phyloP scores from a whole-genome alignment of 2,888 invertebrate genomes.

The Diarsia dahlii region DNA sequence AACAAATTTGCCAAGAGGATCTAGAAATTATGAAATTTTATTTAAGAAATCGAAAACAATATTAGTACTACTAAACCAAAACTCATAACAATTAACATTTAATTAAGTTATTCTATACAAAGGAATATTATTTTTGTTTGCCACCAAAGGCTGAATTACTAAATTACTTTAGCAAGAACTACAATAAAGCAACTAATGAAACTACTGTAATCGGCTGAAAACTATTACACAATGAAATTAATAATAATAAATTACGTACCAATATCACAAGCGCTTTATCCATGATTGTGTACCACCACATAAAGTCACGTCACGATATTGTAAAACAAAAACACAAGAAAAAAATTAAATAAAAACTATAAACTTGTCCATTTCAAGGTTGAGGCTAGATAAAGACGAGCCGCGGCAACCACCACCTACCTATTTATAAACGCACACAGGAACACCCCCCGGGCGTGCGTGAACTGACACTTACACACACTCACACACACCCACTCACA shows the following conservation, averaged over 20 bases:
- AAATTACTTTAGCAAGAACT: constrained; percentile 3
- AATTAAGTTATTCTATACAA: background rate
- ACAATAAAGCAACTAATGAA: constrained; percentile 4
- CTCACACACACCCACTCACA: constrained; percentile 52
- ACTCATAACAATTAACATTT: background rate
- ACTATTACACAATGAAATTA: background rate
- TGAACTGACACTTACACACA: constrained; percentile 64
- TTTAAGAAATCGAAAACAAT: background rate
- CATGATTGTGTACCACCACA: constrained; percentile 76
- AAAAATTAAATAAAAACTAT: constrained; percentile 63
- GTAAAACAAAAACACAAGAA: constrained; percentile 60
- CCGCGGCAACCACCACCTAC: constrained; percentile 79
- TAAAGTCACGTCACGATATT: constrained; percentile 68
- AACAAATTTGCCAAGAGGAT: constrained; percentile 83
- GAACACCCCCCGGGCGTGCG: constrained; percentile 70
- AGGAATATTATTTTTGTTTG: background rate
- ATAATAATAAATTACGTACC: constrained; percentile 71
- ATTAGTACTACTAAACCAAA: background rate
- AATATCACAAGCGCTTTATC: constrained; percentile 78
- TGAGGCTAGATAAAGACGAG: constrained; percentile 82
- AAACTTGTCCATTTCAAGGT: constrained; percentile 87
- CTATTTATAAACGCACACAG: constrained; percentile 88
- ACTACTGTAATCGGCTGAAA: background rate
- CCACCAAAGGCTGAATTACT: background rate
- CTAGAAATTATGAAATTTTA: constrained; percentile 68